Conservation (phyloP, 1,140 invertebrate species). For the Thaumatotibia leucotreta region DNA sequence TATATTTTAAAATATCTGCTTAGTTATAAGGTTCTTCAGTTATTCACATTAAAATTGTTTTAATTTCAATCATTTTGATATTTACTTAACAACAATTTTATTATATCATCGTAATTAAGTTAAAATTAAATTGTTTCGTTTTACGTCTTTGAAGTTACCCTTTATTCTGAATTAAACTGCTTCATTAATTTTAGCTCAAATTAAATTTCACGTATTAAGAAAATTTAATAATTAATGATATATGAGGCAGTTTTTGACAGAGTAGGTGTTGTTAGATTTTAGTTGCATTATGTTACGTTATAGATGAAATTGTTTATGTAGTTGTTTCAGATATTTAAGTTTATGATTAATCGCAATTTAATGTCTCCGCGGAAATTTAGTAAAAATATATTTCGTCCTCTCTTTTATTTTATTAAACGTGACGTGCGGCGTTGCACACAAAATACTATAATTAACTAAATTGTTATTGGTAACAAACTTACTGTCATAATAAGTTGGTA, state of each 20-base stretch:
- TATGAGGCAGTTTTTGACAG: not conserved
- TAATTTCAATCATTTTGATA: no score
- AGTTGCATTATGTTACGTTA: slow-evolving; percentile 53
- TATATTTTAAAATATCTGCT: no score
- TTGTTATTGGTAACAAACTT: not conserved
- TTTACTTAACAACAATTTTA: no score
- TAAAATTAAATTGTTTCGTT: no score
- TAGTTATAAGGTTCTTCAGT: no score
- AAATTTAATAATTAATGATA: not conserved
- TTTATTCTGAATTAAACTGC: not conserved
- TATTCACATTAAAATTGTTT: no score
- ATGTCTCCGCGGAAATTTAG: not conserved
- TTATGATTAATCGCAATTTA: slow-evolving; percentile 40
- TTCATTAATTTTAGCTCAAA: slow-evolving; percentile 1
- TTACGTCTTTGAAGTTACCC: no score
- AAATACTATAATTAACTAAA: not conserved
- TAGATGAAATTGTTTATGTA: slow-evolving; percentile 65
- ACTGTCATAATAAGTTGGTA: not conserved
- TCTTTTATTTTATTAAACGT: not conserved
- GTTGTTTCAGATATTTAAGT: slow-evolving; percentile 65
- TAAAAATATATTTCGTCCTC: not conserved
- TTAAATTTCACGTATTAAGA: not conserved
- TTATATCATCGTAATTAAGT: no score
- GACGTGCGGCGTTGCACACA: not conserved
- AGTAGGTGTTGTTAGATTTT: slow-evolving; percentile 31